These are phyloP conservation scores for Catocala fraxini DNA, from an alignment of 2,888 invertebrate genomes.

Conservation along the genomic window DNA sequence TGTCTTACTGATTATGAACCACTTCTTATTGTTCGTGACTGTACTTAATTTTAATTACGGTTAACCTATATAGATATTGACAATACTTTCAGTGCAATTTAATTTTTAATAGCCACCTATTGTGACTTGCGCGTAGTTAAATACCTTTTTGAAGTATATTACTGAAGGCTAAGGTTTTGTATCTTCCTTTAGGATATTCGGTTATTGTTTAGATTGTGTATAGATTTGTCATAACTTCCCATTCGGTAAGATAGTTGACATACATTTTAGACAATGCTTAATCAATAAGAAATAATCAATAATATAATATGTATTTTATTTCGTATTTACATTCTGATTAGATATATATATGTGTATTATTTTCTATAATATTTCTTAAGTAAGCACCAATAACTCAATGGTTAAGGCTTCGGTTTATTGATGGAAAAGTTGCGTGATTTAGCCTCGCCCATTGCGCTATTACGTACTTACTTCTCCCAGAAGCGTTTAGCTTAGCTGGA, in stretches of 20 bases:
- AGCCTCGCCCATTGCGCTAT: too few relatives aligned
- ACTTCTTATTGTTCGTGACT: slow-evolving; percentile 56
- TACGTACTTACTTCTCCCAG: too few relatives aligned
- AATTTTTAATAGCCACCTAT: slow-evolving; percentile 49
- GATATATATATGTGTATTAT: slow-evolving; percentile 23
- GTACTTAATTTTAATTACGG: slow-evolving; percentile 49
- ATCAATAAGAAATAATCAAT: slow-evolving; percentile 37
- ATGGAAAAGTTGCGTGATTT: too few relatives aligned
- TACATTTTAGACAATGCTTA: slow-evolving; percentile 39
- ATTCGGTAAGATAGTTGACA: slow-evolving; percentile 24
- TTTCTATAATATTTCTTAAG: slow-evolving; percentile 15
- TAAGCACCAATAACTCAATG: too few relatives aligned
- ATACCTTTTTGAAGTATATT: slow-evolving; percentile 36
- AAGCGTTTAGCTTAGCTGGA: too few relatives aligned
- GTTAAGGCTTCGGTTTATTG: too few relatives aligned
- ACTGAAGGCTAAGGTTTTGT: slow-evolving; percentile 32
- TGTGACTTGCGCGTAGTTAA: slow-evolving; percentile 44
- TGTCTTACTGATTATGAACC: slow-evolving; percentile 22
- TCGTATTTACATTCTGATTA: slow-evolving; percentile 14
- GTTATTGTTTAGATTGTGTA: slow-evolving; percentile 26
- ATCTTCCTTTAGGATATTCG: slow-evolving; percentile 35
- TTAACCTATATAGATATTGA: slow-evolving; percentile 46
- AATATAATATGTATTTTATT: slow-evolving; percentile 17
- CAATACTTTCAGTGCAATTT: slow-evolving; percentile 58
- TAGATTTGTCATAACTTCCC: slow-evolving; percentile 36